Percentiles rank a stretch among this genome's conserved stretches.
Evolutionary conservation across 37 sponge, comb jelly and placozoan species (phyloP).

Genomic region (Halichondria panicea): DNA sequence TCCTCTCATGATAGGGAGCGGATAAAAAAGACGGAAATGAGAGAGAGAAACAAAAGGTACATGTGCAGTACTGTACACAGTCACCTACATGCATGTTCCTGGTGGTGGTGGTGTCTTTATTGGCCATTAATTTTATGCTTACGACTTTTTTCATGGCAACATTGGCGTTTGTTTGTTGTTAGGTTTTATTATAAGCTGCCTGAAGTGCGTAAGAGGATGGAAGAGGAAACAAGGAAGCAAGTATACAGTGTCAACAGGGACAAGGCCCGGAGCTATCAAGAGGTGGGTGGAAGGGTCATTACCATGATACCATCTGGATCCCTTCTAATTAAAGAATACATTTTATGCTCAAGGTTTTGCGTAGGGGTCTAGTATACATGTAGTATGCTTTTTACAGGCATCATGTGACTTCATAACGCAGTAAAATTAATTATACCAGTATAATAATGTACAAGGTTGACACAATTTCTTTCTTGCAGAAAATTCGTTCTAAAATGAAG

Average conservation of each 20-base stretch:
- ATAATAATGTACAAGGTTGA: background rate
- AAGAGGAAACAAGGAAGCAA: conserved; percentile 17
- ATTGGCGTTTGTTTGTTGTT: background rate
- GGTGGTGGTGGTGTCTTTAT: too few relatives aligned
- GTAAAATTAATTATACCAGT: too few relatives aligned
- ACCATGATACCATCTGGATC: too few relatives aligned
- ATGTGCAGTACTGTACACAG: background rate
- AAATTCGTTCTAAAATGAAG: background rate
- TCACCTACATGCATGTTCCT: too few relatives aligned
- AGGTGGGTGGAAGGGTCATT: too few relatives aligned
- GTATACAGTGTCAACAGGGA: conserved; percentile 39
- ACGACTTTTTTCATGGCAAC: background rate
- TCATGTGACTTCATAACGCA: too few relatives aligned
- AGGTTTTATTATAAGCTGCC: conserved; percentile 57
- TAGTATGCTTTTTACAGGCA: too few relatives aligned
- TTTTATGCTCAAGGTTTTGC: too few relatives aligned
- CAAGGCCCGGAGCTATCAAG: conserved; percentile 54
- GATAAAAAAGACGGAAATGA: conserved; percentile 28
- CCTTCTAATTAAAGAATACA: too few relatives aligned
- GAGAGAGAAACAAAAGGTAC: conserved; percentile 31
- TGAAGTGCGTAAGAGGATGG: conserved; percentile 37
- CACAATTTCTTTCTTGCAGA: background rate
- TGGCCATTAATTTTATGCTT: too few relatives aligned
- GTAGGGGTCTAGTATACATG: too few relatives aligned
- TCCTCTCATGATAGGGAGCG: conserved; percentile 12